These are phyloP conservation scores for Porites divaricata DNA, from an alignment of 92 coral and sea anemone genomes.

Conservation along the genomic window DNA sequence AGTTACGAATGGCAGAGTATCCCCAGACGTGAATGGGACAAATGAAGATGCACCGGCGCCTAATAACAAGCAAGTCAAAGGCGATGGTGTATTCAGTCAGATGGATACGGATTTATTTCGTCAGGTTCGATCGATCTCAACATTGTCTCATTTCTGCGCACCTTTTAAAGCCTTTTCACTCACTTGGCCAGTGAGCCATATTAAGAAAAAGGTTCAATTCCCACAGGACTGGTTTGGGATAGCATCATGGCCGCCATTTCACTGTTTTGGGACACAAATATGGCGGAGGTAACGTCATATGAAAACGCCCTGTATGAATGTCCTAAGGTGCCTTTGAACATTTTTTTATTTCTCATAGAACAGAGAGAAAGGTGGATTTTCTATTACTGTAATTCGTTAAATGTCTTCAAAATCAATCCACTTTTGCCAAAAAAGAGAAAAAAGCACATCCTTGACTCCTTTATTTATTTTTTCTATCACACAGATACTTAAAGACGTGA, in stretches of 20 bases:
- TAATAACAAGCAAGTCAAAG: neutral
- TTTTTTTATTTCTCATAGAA: neutral
- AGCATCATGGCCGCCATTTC: too few species aligned
- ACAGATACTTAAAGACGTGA: conserved; percentile 37
- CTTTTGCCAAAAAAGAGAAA: too few species aligned
- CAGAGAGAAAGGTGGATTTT: neutral
- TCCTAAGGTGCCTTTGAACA: too few species aligned
- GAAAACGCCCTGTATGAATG: too few species aligned
- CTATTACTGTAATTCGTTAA: neutral
- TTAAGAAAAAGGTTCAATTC: too few species aligned
- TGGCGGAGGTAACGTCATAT: too few species aligned
- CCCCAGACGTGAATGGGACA: neutral
- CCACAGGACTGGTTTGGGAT: too few species aligned
- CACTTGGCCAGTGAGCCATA: too few species aligned
- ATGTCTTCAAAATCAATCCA: neutral
- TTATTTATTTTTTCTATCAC: neutral
- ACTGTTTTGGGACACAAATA: too few species aligned
- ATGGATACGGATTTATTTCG: conserved; percentile 32
- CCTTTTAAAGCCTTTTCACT: neutral
- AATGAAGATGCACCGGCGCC: neutral
- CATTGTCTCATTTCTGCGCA: neutral
- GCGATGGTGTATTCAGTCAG: conserved; percentile 1
- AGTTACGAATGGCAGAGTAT: neutral
- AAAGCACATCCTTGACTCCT: neutral
- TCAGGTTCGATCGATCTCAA: conserved; percentile 8